Evolutionary conservation across 2,113 vertebrate species (phyloP).

Genomic region (Corydoras sp.): DNA sequence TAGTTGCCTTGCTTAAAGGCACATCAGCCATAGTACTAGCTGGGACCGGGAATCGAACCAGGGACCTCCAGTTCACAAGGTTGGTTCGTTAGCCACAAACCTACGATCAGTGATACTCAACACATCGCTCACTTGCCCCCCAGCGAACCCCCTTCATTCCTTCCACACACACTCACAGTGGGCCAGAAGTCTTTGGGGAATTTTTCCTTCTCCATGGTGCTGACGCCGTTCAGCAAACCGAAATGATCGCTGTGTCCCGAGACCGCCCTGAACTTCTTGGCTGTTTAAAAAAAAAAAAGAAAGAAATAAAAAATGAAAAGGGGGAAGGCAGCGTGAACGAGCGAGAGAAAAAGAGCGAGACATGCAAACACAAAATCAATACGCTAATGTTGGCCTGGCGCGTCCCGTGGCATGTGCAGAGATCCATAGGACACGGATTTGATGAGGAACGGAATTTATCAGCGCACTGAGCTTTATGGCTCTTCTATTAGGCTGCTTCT

Average conservation of each 20-base stretch:
- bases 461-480: conserved; percentile 65
- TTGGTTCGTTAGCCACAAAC: too few relatives aligned
- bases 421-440: conserved; percentile 67
- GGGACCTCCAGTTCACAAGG: too few relatives aligned
- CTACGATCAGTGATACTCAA: too few relatives aligned
- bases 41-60: too few relatives aligned
- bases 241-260: conserved; percentile 56
- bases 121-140: too few relatives aligned
- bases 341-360: conserved; percentile 38
- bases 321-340: conserved; percentile 21
- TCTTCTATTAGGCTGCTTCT: conserved; percentile 67
- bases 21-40: too few relatives aligned
- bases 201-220: conserved; percentile 70
- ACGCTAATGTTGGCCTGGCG: conserved; percentile 68
- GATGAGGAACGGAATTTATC: conserved; percentile 53
- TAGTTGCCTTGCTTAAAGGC: too few relatives aligned
- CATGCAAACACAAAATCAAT: conserved; percentile 73
- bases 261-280: conserved; percentile 64
- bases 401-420: conserved; percentile 51
- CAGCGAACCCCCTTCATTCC: too few relatives aligned
- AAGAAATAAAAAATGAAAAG: not conserved
- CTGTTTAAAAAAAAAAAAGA: conserved; percentile 45
- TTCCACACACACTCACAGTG: conserved; percentile 61
- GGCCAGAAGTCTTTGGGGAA: conserved; percentile 72
- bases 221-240: conserved; percentile 57